Percentiles rank a stretch among this genome's conserved stretches.
Conservation (phyloP, 2,888 invertebrate species). For the Rhyacophila evoluta region DNA sequence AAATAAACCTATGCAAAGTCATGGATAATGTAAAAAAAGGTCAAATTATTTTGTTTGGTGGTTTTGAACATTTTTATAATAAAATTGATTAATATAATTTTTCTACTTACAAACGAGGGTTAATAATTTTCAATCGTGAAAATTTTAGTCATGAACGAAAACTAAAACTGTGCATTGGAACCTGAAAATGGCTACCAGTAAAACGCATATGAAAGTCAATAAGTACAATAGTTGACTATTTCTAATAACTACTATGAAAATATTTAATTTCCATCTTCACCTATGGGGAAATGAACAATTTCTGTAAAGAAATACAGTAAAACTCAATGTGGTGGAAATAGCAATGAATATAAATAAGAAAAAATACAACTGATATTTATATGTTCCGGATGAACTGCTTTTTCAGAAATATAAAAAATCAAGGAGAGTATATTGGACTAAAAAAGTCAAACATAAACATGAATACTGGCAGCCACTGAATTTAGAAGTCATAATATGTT, state of each 20-base stretch:
- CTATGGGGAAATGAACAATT: too few relatives aligned
- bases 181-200: background rate
- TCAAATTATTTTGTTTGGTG: background rate
- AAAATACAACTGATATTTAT: too few relatives aligned
- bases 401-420: too few relatives aligned
- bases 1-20: background rate
- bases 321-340: too few relatives aligned
- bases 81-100: slow-evolving; percentile 24
- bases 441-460: too few relatives aligned
- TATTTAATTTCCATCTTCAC: too few relatives aligned
- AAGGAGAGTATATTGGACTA: too few relatives aligned
- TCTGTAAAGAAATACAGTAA: too few relatives aligned
- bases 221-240: too few relatives aligned
- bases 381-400: too few relatives aligned
- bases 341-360: too few relatives aligned
- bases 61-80: slow-evolving; percentile 5
- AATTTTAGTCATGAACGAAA: background rate
- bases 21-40: background rate
- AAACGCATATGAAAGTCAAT: background rate
- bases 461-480: background rate
- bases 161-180: background rate
- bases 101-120: slow-evolving; percentile 8
- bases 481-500: background rate
- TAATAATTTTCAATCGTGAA: slow-evolving; percentile 8
- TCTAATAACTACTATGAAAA: too few relatives aligned